Evolutionary conservation across 1,140 invertebrate species (phyloP), one percentile per base, ranked within the genome.

Genomic region (Thaumetopoea pityocampa): DNA sequence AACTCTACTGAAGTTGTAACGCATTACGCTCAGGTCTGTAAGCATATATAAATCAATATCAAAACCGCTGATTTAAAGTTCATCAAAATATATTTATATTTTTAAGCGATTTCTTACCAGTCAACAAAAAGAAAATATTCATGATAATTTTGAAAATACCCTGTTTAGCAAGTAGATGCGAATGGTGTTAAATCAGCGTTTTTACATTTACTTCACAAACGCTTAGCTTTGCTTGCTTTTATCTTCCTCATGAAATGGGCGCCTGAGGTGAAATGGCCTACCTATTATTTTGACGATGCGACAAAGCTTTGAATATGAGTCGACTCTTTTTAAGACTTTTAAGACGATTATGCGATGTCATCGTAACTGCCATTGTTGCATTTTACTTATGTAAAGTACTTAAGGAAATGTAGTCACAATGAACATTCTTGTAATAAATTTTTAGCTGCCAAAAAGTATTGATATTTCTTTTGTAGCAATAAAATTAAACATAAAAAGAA

Each of bases 261-360:
- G 49, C 28, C 48, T 45, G 47, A 58, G 62, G 57, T 67, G 40
- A 58, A 69, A 65, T 53, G 58, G 49, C 53, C 45, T 30, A 22
- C 41, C 62, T 59, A 71, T 77, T 73, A 72, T 67, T 77, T 66
- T 62, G 52, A 69, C 66, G 63, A 77, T 45, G 30, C 48, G 50
- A 64, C 54, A 71, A 68, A 58, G 56, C 52, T 64, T 61, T 50
- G 44, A 60, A 66, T 63, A 61, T 54, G 46, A 65, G 28, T 51
- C 46, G 43, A 43, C 49, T 49, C 57, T 59, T 49, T 51, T 37
- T 44, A 38, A 43, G 35, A 30, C 34, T 44, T 54, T 49, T 35
- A 35, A 8, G 17, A 28, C 12, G 40, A 40, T 52, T 46, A 42
- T 38, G 42, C 23, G 6, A 11, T 43, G 46, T 50, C 34, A 53